These are phyloP conservation scores for Camelus dromedarius DNA, from an alignment of 2,113 vertebrate species.

Conservation along the genomic window DNA sequence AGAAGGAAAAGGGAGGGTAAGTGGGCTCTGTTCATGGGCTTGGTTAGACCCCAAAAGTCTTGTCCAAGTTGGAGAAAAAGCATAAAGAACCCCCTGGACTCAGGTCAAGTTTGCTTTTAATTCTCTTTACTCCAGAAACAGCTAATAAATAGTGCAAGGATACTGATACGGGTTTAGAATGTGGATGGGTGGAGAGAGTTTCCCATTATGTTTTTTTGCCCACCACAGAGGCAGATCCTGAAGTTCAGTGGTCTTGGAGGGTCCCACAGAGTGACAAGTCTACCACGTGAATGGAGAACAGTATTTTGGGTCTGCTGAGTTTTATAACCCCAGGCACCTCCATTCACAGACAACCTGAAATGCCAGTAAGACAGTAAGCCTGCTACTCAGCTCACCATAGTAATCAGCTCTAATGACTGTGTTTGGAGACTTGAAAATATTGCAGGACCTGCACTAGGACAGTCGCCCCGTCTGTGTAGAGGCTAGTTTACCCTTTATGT, in stretches of 20 bases:
- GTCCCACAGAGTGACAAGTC: not conserved
- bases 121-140: not conserved
- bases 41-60: not conserved
- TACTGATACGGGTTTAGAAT: not conserved
- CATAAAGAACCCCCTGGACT: not conserved
- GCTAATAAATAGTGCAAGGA: not conserved
- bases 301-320: not conserved
- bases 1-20: not conserved
- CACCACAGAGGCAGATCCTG: not conserved
- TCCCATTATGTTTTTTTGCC: not conserved
- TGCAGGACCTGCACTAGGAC: not conserved
- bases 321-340: too few species aligned
- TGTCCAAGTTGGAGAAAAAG: not conserved
- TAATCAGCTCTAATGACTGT: not conserved
- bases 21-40: not conserved
- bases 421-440: not conserved
- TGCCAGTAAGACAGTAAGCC: not conserved
- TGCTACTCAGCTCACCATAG: not conserved
- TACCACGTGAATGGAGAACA: not conserved
- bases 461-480: not conserved
- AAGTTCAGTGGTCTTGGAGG: not conserved
- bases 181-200: not conserved
- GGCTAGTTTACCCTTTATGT: not conserved
- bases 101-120: not conserved
- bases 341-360: not conserved